Evolutionary conservation across 2,113 vertebrate genomes (phyloP).

Genomic region (Colinus virginianus): DNA sequence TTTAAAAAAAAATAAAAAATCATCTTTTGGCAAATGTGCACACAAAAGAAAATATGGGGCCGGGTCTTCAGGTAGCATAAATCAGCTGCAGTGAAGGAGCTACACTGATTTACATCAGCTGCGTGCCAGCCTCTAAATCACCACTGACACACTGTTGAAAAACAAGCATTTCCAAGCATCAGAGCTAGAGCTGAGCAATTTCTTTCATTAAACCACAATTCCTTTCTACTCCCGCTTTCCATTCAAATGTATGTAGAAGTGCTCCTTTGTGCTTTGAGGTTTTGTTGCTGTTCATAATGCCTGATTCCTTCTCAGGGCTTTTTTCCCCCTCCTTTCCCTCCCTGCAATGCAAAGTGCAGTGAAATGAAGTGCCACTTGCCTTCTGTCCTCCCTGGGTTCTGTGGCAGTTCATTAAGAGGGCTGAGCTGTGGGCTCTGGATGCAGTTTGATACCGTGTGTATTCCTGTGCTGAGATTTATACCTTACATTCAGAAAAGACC

Average conservation of each 20-base stretch:
- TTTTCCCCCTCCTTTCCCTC: not conserved
- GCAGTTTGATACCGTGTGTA: conserved; percentile 55
- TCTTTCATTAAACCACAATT: not conserved
- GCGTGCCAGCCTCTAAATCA: conserved; percentile 56
- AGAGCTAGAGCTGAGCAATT: conserved; percentile 39
- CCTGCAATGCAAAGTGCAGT: conserved; percentile 5
- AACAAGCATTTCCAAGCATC: conserved; percentile 48
- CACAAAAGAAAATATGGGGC: conserved; percentile 34
- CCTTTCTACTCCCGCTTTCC: not conserved
- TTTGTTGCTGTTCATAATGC: conserved; percentile 44
- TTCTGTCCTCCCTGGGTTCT: conserved; percentile 31
- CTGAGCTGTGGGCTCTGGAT: conserved; percentile 43
- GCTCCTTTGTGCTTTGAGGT: conserved; percentile 54
- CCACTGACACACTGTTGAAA: not conserved
- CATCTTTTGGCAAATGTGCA: conserved; percentile 9
- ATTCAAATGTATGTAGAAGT: conserved; percentile 18
- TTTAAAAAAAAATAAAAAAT: not conserved
- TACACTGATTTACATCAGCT: conserved; percentile 61
- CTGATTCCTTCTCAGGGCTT: not conserved
- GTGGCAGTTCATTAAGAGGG: conserved; percentile 60
- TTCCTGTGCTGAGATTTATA: conserved; percentile 67
- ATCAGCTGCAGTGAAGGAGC: conserved; percentile 15
- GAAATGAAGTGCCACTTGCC: conserved; percentile 32
- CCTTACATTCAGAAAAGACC: conserved; percentile 39
- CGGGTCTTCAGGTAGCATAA: conserved; percentile 53